These are phyloP conservation scores for Ctenopoma multispine DNA, from an alignment of 2,797 vertebrate genomes.

Conservation along the genomic window DNA sequence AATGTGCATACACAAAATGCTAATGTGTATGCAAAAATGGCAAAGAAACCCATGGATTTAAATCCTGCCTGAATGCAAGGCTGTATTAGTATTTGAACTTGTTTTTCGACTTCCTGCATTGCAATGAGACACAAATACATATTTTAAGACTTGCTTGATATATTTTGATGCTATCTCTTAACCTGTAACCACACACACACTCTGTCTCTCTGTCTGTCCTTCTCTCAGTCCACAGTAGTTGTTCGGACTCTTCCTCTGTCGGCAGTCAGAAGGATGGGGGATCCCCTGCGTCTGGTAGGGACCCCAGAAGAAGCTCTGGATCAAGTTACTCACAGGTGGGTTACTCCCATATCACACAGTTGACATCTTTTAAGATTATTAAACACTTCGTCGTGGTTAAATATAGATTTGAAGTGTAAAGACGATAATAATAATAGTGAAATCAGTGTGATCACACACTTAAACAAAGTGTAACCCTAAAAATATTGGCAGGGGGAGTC, in stretches of 20 bases:
- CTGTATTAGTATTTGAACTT: not conserved
- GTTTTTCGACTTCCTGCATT: not conserved
- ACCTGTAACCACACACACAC: not conserved
- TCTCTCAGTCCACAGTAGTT: conserved; percentile 84
- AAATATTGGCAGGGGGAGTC: not conserved
- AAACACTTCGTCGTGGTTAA: conserved; percentile 5
- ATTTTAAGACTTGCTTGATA: not conserved
- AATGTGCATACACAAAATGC: not conserved
- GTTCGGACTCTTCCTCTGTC: conserved; percentile 86
- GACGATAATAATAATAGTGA: not conserved
- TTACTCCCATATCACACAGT: conserved; percentile 4
- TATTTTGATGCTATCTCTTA: conserved; percentile 2
- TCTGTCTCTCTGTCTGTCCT: conserved; percentile 1
- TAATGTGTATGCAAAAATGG: not conserved
- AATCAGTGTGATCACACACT: no score
- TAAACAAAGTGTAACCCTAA: no score
- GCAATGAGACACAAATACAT: not conserved
- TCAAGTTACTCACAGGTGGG: conserved; percentile 78
- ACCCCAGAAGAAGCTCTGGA: conserved; percentile 76
- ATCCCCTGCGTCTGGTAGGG: conserved; percentile 81
- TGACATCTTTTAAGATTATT: not conserved
- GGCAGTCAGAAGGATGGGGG: conserved; percentile 86
- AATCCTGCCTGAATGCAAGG: conserved; percentile 3
- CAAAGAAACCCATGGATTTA: conserved; percentile 9
- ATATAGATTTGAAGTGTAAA: conserved; percentile 29